Conservation (phyloP, 2,113 vertebrate genomes). For the Grus americana region DNA sequence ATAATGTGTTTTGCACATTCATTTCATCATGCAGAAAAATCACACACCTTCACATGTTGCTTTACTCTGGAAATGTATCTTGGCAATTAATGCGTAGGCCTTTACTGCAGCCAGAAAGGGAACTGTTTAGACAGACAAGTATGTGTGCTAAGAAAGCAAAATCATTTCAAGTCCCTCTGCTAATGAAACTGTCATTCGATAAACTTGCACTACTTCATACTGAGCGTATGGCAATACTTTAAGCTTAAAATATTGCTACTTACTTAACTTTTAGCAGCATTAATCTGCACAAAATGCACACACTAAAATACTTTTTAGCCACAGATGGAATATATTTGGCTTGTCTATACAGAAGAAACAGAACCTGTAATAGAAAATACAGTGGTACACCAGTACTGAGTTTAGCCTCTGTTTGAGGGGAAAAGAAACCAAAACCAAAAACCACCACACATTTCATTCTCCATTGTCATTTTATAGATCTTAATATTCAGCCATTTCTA, state of each 20-base stretch:
- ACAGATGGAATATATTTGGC: not conserved
- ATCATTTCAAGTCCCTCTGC: not conserved
- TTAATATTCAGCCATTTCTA: not conserved
- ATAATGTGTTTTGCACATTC: not conserved
- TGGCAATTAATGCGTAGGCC: not conserved
- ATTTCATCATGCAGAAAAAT: not conserved
- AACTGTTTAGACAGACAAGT: not conserved
- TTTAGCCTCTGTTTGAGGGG: not conserved
- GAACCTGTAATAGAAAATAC: not conserved
- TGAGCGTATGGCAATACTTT: not conserved
- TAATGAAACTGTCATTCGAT: not conserved
- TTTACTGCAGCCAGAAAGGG: not conserved
- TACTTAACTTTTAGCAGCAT: not conserved
- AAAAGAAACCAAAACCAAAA: no score
- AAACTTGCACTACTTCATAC: not conserved
- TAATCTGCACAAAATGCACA: not conserved
- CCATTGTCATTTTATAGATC: not conserved
- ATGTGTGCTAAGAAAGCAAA: not conserved
- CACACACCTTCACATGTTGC: not conserved
- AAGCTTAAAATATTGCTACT: not conserved
- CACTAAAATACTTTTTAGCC: not conserved
- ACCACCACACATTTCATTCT: not conserved
- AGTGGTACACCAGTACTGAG: not conserved
- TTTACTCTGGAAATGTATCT: not conserved
- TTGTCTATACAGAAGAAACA: not conserved